Evolutionary conservation across 1,140 invertebrate genomes (phyloP), one percentile per base, ranked within the genome.

Genomic region (Geopemphigus sp.): DNA sequence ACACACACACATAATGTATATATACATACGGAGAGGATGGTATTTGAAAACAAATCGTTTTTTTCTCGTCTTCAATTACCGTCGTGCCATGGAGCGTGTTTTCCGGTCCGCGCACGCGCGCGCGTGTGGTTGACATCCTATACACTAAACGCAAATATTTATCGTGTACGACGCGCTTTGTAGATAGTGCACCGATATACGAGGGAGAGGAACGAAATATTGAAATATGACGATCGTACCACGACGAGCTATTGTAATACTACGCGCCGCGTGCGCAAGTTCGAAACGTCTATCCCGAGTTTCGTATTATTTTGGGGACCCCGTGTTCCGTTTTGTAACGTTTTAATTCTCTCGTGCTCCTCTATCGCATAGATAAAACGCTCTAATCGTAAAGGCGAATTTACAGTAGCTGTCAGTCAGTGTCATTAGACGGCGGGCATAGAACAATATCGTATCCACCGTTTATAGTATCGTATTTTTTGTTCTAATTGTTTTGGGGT

Each of bases 41-140:
- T n/a, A n/a, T 68, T 68, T 68, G 45, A 68, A 50, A 68, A 68
- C 22, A 50, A 68, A 68, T 26, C 50, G 22, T 47, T 63, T 68
- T 68, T 50, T 68, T 17, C 45, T 47, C n/a, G 5, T 68, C 66
- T 68, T 17, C 66, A 68, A 68, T 68, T 68, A 68, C 32, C n/a
- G 22, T 17, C 45, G 29, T 66, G 8, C 8, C 6, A 1, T 3
- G 15, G 14, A 50, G 45, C 17, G 47, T 22, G 22, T 50, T 68
- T 68, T 68, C 24, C 45, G 22, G 45, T 68, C 8, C 5, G 10
- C 2, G 64, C 3, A 15, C 50, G 66, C 26, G 15, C n/a, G 8
- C 11, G 64, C 3, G 22, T 68, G 66, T 50, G 15, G 66, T 26
- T 68, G 66, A 68, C 66, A 68, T 26, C 22, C 45, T 15, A 24